Base-by-base conservation (phyloP, 2,797 vertebrate genomes). In the Knipowitschia caucasica region DNA sequence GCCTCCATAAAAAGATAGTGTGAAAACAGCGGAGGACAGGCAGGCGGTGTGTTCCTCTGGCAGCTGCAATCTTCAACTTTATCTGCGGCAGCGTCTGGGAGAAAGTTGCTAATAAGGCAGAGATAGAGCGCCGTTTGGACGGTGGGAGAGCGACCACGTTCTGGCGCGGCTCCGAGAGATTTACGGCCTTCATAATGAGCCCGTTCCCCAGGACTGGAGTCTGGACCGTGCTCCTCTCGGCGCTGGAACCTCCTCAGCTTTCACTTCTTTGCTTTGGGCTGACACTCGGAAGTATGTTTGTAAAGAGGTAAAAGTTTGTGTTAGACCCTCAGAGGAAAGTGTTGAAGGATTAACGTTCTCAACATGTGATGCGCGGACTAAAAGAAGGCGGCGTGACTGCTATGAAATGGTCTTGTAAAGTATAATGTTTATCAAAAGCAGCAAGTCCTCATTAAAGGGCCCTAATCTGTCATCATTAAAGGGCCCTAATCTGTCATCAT, bases 171-270 rank as follows among this genome's bases (percentile, higher is more conserved):
- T 73, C 56, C 66, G 64, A 40, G 56, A 84, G 84, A 88, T 86
- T 86, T 86, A 86, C 76, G 64, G 78, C 74, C 76, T 81, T 63
- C 68, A 80, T 86, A 87, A 86, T 87, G 82, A 84, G 76, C 66
- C 73, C 72, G 44, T 27, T 47, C 44, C 26, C 27, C 44, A 30
- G 26, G 47, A 39, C 38, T 46, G 26, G 31, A 50, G 52, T 50
- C 50, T 27, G 24, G 71, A 56, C 66, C 67, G 66, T 75, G 70
- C 80, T 70, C 56, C 62, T 71, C 62, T 77, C 73, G 1, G 20
- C 67, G 74, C 56, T 62, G 84, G 76, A 69, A 64, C 60, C 71
- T 76, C 58, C 76, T 81, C 78, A 53, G 71, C 67, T 81, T 84
- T 81, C 66, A 67, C 49, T 60, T 70, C 75, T 77, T 72, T 69